Evolutionary conservation across 1,140 invertebrate genomes (phyloP), one percentile per base, ranked within the genome.

Genomic region (Danaus melanippus): DNA sequence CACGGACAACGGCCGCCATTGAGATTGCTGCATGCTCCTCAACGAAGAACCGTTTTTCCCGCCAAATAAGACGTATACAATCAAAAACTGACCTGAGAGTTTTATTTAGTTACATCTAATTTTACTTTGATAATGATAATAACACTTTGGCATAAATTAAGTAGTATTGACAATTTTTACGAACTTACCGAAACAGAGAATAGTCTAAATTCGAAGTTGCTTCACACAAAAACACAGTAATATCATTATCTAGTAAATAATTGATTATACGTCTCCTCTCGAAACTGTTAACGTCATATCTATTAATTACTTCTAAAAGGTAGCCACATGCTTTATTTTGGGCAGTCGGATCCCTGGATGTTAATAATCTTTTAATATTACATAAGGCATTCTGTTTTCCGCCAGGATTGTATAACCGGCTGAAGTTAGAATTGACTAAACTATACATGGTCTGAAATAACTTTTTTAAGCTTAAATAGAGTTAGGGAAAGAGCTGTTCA

Each of bases 211-310:
- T 86, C 11, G 76, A 75, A 41, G 70, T 79, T n/a, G 79, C 76
- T 74, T 82, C 81, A 57, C 81, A 86, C 2, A 86, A 67, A 62
- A 86, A 86, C 21, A 84, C 72, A 40, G 68, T 69, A 42, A 86
- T 82, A 56, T 86, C 83, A 55, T 84, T 84, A 2, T 86, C 72
- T 10, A 86, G 61, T 53, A 86, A 70, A 67, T 84, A 84, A 63
- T 84, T 69, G 1, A 82, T 52, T 62, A 79, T 71, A 42, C 64
- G 60, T 49, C 46, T 51, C 46, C 71, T 67, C 53, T 86, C 75
- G 10, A 61, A 64, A 10, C 76, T 74, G 53, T 69, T 77, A 21
- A 62, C 48, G 39, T 75, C 72, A 54, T 79, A 80, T 53, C 69
- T 71, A 17, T 54, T 76, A 17, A 84, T 60, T 12, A 80, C 77